Conservation (phyloP, 1,140 invertebrate genomes). For the Diploscapter pachys region DNA sequence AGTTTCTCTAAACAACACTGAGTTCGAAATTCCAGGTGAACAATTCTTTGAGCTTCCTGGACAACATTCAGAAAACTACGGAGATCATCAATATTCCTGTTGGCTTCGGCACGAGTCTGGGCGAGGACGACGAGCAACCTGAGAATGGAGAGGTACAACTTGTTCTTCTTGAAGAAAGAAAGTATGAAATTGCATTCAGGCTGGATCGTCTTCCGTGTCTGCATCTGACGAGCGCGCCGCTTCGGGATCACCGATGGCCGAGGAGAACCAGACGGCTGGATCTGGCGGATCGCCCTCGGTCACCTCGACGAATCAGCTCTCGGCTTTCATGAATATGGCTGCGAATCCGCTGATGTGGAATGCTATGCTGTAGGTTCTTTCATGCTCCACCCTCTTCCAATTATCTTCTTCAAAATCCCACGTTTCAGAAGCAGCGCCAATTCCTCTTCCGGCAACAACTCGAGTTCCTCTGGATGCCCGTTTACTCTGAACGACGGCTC, state of each 20-base stretch:
- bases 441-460: neutral
- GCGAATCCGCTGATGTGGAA: constrained; percentile 25
- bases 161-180: neutral
- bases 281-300: constrained; percentile 4
- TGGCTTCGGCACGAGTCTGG: constrained; percentile 23
- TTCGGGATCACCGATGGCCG: constrained; percentile 4
- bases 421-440: constrained; percentile 6
- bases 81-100: constrained; percentile 40
- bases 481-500: constrained; percentile 33
- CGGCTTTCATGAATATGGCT: constrained; percentile 19
- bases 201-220: constrained; percentile 5
- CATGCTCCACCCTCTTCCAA: neutral
- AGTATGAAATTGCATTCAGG: neutral
- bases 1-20: neutral
- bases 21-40: neutral
- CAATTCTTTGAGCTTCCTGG: constrained; percentile 26
- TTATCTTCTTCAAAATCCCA: constrained; percentile 2
- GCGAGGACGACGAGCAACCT: constrained; percentile 17
- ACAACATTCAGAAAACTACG: constrained; percentile 30
- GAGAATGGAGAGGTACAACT: constrained; percentile 27
- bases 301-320: constrained; percentile 10
- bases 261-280: neutral
- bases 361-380: constrained; percentile 8
- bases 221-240: constrained; percentile 3
- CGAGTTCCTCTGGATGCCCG: neutral